Base-by-base conservation (phyloP, 2,888 invertebrate genomes). In the Agonopterix alstromeriana region DNA sequence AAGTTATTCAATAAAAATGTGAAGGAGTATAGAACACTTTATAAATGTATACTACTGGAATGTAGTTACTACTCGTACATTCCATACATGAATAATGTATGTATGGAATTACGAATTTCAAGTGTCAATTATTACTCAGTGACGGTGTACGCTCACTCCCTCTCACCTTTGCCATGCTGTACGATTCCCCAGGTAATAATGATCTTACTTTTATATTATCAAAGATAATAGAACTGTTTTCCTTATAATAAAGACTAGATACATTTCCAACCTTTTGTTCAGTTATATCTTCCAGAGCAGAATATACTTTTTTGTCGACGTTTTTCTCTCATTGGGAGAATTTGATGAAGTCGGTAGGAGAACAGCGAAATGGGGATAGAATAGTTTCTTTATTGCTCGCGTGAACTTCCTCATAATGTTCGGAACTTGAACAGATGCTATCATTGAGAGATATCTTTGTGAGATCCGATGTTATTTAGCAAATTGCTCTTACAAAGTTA, bases 321-420 rank as follows among this genome's bases (percentile, higher is more conserved):
- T 58, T 66, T 63, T 57, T 54, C 51, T 53, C 51, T 61, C 58
- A 60, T 62, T 61, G 57, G 47, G 52, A 51, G 59, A 58, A 65
- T 67, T 65, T 64, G 60, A 70, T 65, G 61, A 62, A 65, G 61
- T 57, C 60, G 61, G 61, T 54, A 60, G 54, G 51, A 56, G 57
- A 61, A 60, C 57, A 56, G 57, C 49, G 53, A 57, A 52, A 61
- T 58, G 56, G 48, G 56, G 56, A 56, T 58, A 50, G 52, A 64
- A 70, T 67, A 68, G 65, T 66, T 67, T 64, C 61, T 67, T 68
- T 70, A 71, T 68, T 58, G 60, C 58, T 57, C 48, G 56, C 44
- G 50, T 53, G 57, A 62, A 57, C 56, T 59, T 58, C 53, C 55
- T 58, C 60, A 56, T 64, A 61, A 58, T 54, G 54, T 57, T 27